Evolutionary conservation across 2,888 invertebrate species (phyloP).

Genomic region (Heliconius ethilla): DNA sequence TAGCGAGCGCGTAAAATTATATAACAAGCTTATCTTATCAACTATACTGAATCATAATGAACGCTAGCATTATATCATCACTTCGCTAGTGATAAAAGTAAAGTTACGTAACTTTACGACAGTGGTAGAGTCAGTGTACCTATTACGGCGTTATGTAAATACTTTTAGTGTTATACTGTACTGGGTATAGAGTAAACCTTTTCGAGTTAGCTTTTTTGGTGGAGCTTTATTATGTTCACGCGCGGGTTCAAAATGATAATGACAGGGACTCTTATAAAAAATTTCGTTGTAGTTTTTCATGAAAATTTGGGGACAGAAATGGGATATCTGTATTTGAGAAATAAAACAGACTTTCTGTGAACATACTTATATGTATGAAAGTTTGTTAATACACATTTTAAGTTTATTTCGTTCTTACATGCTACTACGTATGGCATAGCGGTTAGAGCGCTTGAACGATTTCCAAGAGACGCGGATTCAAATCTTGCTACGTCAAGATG

Average conservation of each 20-base stretch:
- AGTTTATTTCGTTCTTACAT: not conserved
- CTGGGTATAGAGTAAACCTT: slow-evolving; percentile 41
- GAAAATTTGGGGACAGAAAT: slow-evolving; percentile 6
- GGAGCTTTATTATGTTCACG: slow-evolving; percentile 42
- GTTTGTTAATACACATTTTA: not conserved
- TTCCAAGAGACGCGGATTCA: too few relatives aligned
- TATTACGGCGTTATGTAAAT: slow-evolving; percentile 66
- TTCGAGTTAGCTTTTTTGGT: slow-evolving; percentile 42
- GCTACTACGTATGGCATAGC: too few relatives aligned
- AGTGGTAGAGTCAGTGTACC: slow-evolving; percentile 44
- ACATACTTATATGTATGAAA: not conserved
- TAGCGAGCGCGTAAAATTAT: slow-evolving; percentile 16
- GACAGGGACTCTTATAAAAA: slow-evolving; percentile 5
- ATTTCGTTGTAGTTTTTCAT: not conserved
- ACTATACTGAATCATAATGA: not conserved
- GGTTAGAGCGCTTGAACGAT: too few relatives aligned
- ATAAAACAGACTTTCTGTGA: not conserved
- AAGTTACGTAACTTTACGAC: slow-evolving; percentile 17
- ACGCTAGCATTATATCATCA: slow-evolving; percentile 13
- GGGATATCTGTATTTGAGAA: not conserved
- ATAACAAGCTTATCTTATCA: slow-evolving; percentile 6
- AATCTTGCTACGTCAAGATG: too few relatives aligned
- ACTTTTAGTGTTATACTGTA: slow-evolving; percentile 54
- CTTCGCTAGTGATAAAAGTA: slow-evolving; percentile 16
- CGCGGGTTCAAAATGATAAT: slow-evolving; percentile 40